Base-by-base conservation (phyloP, 2,888 invertebrate genomes). In the Lysandra coridon region DNA sequence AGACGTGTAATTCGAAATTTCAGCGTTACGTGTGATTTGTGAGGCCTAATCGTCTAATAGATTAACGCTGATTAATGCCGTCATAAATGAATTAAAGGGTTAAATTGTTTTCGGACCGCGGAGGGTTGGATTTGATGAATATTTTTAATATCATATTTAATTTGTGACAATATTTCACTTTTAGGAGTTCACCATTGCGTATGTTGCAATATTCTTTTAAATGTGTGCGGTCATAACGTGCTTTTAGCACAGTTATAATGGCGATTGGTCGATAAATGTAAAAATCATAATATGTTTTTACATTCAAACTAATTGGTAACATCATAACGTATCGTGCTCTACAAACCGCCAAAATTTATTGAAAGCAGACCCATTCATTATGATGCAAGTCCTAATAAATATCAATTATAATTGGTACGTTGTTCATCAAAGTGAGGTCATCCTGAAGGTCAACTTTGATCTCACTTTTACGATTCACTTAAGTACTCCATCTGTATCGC, bases 1-100 rank as follows among this genome's bases (percentile, higher is more conserved):
- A 84, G 79, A 80, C 80, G 81, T 82, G 83, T 83, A 82, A 83
- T 83, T 83, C 81, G 81, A 79, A 82, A 80, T 82, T 82, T 81
- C 80, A 80, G 80, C 80, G 80, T 82, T 80, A 80, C 80, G 79
- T n/a, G 79, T 82, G 82, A 83, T 83, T 82, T 83, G 83, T 83
- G 82, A 64, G 44, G 76, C 76, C 76, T 76, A 76, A 76, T 76
- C 60, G 73, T 44, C 69, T 79, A 79, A 82, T 79, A 82, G 81
- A 82, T 82, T 82, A 80, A 79, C 75, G 53, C 57, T 79, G 53
- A 78, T 73, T 75, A 33, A n/a, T 75, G 53, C 30, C 30, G 23
- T 57, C 79, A 76, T 78, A 77, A 73, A 77, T 82, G 78, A 80
- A 80, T 69, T 73, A 74, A 78, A 60, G 75, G 76, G 76, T 78